These are phyloP conservation scores for Carapus acus DNA, from an alignment of 2,797 vertebrate species.

Conservation along the genomic window DNA sequence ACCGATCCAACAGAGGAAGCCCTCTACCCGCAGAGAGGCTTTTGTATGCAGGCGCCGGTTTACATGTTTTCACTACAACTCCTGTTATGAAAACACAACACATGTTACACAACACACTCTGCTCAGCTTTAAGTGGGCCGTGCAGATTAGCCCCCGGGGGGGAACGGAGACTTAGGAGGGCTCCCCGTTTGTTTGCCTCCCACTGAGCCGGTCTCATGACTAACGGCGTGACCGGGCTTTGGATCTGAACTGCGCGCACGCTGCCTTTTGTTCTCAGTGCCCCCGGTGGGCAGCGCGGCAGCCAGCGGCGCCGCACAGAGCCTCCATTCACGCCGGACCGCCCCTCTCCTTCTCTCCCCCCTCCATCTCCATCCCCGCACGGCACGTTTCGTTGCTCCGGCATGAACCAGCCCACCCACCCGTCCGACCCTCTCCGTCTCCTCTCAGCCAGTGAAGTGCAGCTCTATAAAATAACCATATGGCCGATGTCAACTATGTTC, in stretches of 20 bases:
- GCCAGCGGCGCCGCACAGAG: conserved; percentile 50
- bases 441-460: too few relatives aligned
- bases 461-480: too few relatives aligned
- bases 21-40: too few relatives aligned
- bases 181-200: conserved; percentile 56
- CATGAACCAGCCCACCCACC: too few relatives aligned
- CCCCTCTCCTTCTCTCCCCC: conserved; percentile 23
- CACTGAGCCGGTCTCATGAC: conserved; percentile 69
- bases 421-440: too few relatives aligned
- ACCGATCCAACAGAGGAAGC: too few relatives aligned
- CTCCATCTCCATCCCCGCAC: conserved; percentile 9
- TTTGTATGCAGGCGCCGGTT: too few relatives aligned
- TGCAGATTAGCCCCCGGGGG: conserved; percentile 51
- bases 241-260: conserved; percentile 41
- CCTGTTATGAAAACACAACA: conserved; percentile 48
- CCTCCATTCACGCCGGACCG: conserved; percentile 53
- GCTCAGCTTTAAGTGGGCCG: conserved; percentile 45
- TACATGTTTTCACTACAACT: conserved; percentile 16
- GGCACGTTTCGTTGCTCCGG: conserved; percentile 16
- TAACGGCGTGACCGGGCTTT: conserved; percentile 67
- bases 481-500: too few relatives aligned
- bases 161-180: conserved; percentile 46
- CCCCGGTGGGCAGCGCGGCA: conserved; percentile 44
- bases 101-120: too few relatives aligned
- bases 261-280: conserved; percentile 53